Conservation (phyloP, 2,888 invertebrate species). For the Dysmachus trigonus region DNA sequence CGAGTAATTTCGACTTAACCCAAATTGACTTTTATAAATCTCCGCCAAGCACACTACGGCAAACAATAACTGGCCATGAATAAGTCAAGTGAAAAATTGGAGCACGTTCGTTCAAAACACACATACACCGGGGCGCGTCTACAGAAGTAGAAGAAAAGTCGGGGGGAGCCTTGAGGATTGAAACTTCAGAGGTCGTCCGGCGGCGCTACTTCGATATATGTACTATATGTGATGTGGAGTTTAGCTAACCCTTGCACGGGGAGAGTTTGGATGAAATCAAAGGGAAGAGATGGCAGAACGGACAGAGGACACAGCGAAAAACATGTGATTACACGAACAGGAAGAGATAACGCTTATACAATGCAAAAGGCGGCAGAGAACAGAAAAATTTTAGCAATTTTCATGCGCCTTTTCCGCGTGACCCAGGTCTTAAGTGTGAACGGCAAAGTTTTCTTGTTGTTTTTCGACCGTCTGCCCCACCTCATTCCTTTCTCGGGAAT, state of each 20-base stretch:
- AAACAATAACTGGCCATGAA: slow-evolving; percentile 32
- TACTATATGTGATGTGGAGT: too few relatives aligned
- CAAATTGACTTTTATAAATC: slow-evolving; percentile 25
- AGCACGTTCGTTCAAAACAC: slow-evolving; percentile 6
- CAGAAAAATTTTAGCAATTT: slow-evolving; percentile 29
- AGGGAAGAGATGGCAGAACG: neutral
- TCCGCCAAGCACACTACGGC: neutral
- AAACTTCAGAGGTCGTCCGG: slow-evolving; percentile 33
- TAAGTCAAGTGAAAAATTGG: slow-evolving; percentile 38
- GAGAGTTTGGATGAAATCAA: neutral
- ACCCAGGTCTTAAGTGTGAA: slow-evolving; percentile 17
- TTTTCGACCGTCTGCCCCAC: neutral
- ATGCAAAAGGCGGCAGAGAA: neutral
- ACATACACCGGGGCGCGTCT: neutral
- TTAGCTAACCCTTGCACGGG: neutral
- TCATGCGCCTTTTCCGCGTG: slow-evolving; percentile 8
- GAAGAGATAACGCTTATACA: slow-evolving; percentile 22
- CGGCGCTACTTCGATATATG: neutral
- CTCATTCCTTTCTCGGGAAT: neutral
- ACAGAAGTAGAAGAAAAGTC: neutral
- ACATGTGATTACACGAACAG: slow-evolving; percentile 30
- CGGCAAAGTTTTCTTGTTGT: slow-evolving; percentile 16
- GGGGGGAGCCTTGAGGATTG: neutral
- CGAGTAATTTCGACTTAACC: slow-evolving; percentile 23
- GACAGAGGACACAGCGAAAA: neutral